Conservation (phyloP, 2,113 vertebrate species). For the Aleadryas rufinucha region DNA sequence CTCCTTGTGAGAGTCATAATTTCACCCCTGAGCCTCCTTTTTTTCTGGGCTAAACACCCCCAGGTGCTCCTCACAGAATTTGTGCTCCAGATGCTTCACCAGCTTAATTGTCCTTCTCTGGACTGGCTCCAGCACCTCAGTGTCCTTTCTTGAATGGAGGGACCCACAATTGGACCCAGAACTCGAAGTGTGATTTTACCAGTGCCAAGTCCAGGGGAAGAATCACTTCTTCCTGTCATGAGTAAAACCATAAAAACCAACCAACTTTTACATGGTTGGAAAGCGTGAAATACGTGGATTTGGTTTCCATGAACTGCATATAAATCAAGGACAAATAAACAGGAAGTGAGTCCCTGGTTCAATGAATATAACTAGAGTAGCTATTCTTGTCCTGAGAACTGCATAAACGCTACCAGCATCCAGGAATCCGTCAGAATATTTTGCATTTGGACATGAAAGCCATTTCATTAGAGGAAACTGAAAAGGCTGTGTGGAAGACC, state of each 20-base stretch:
- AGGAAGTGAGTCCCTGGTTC: not conserved
- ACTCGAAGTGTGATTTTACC: not conserved
- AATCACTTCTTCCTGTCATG: not conserved
- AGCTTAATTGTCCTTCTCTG: not conserved
- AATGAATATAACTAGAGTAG: not conserved
- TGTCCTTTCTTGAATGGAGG: not conserved
- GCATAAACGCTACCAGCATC: not conserved
- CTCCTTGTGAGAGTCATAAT: too few species aligned
- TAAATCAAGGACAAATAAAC: not conserved
- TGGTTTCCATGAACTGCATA: not conserved
- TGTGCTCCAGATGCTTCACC: not conserved
- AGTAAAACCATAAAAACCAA: not conserved
- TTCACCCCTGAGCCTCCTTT: too few species aligned
- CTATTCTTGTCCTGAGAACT: not conserved
- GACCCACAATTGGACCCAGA: not conserved
- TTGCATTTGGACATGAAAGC: not conserved
- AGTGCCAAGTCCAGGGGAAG: not conserved
- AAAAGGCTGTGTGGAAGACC: not conserved
- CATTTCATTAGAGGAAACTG: not conserved
- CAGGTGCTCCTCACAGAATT: not conserved
- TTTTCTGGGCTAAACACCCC: not conserved
- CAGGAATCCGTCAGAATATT: not conserved
- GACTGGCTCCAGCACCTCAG: not conserved
- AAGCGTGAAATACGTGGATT: not conserved
- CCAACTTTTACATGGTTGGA: rapidly evolving